Evolutionary conservation across 2,888 invertebrate species (phyloP), one percentile per base, ranked within the genome.

Genomic region (Pteria penguin): DNA sequence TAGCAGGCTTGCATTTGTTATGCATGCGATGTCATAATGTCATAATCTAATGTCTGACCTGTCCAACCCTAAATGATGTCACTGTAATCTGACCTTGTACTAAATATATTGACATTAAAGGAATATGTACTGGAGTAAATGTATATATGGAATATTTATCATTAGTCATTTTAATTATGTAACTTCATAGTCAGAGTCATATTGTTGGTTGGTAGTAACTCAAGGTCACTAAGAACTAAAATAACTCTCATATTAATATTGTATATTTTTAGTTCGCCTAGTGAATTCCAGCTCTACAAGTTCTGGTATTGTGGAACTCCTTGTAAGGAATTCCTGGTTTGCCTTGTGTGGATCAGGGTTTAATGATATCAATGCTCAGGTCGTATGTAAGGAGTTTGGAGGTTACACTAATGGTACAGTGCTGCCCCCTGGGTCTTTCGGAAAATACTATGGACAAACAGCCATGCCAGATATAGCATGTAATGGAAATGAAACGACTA

Each of bases 291-390:
- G 67, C 54, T 58, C 60, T 18, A 76, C 71, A 0, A 78, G 75
- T 33, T 57, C 76, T 31, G 87, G 87, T 0, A 82, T 84, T 11
- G 79, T 86, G 2, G 85, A 86, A 61, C 68, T 83, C 4, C 74
- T 80, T 26, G 70, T 82, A 2, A 72, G 91, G 75, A 95, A 94
- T 0, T 93, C 93, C 75, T 95, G 95, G 94, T 95, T 95, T 1
- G 94, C 94, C 79, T 94, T 96, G 14, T 96, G 96, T 90, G 95
- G 95, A 85, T 95, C 95, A 83, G 94, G 94, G 79, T 96, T 96
- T 86, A 95, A 94, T n/a, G 90, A 95, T 76, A 93, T 92, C 24
- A 94, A 95, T 84, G 96, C 95, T 0, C 54, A 45, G 84, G 95
- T 96, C 0, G 93, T 94, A 1, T 96, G 96, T 85, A 94, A 93